phyloP scores from a whole-genome alignment of 2,888 invertebrate genomes.

The Thalpophila matura region DNA sequence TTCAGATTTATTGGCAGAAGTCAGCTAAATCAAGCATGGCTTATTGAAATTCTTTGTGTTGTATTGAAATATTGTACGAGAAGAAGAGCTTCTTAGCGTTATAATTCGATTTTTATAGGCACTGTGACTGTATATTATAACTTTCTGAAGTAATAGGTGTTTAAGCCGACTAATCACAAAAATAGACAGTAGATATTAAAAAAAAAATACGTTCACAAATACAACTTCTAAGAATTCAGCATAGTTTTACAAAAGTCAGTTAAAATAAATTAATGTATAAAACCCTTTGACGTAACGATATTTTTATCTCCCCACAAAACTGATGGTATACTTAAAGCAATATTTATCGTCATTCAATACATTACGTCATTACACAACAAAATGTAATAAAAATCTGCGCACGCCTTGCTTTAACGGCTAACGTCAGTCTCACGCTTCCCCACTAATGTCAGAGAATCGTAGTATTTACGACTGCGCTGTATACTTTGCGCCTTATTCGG shows the following conservation, averaged over 20 bases:
- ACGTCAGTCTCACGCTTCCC: constrained; percentile 58
- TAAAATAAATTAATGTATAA: not conserved
- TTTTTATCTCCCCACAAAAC: not conserved
- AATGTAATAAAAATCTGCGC: constrained; percentile 47
- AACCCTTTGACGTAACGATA: no score
- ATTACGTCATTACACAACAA: constrained; percentile 36
- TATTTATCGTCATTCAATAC: constrained; percentile 45
- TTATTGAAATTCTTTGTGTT: constrained; percentile 36
- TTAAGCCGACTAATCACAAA: no score
- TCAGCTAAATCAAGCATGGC: constrained; percentile 50
- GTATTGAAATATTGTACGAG: constrained; percentile 15
- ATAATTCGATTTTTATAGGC: not conserved
- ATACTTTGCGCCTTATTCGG: constrained; percentile 55
- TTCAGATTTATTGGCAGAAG: constrained; percentile 68
- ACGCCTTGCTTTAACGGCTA: constrained; percentile 48
- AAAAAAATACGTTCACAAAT: no score
- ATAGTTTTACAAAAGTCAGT: no score
- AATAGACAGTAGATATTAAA: no score
- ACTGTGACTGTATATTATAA: no score
- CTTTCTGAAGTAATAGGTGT: no score
- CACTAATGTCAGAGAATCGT: constrained; percentile 49
- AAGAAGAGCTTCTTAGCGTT: not conserved
- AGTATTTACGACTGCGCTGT: constrained; percentile 49
- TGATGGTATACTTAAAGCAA: constrained; percentile 15
- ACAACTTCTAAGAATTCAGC: no score